A percentile compares a stretch with the other conserved stretches of the same genome.
phyloP scores from a whole-genome alignment of 2,888 invertebrate species.

The Lepidocyrtoides sp. region DNA sequence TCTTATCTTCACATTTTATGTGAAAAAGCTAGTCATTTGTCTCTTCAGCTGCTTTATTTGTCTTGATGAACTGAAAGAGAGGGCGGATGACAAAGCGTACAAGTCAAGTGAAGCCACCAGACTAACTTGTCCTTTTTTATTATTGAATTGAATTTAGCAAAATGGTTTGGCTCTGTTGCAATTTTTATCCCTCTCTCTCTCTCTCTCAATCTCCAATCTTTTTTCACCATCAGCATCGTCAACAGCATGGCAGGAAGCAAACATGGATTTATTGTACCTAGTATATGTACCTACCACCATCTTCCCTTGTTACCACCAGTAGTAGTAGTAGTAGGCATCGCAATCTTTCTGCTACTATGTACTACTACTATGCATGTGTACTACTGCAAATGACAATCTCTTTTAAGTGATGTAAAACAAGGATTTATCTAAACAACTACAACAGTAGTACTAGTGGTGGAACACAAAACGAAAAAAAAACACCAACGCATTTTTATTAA shows the following conservation, averaged over 20 bases:
- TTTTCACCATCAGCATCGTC: conserved; percentile 25
- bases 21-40: conserved; percentile 54
- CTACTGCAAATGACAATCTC: conserved; percentile 39
- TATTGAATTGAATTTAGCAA: conserved; percentile 25
- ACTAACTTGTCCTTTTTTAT: conserved; percentile 39
- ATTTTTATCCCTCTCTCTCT: not conserved
- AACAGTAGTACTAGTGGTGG: not conserved
- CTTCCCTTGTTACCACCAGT: no score
- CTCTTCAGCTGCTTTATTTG: conserved; percentile 37
- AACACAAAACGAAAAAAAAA: conserved; percentile 31
- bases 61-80: conserved; percentile 27
- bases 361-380: not conserved
- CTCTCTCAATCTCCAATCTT: not conserved
- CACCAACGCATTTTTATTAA: conserved; percentile 62
- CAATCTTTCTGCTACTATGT: not conserved
- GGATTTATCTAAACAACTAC: conserved; percentile 74
- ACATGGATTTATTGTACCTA: conserved; percentile 17
- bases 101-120: conserved; percentile 44
- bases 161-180: conserved; percentile 55
- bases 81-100: conserved; percentile 45
- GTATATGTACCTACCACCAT: conserved; percentile 14
- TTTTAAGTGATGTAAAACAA: conserved; percentile 68
- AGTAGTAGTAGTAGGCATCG: not conserved
- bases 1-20: conserved; percentile 29
- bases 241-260: conserved; percentile 18